Conservation (phyloP, 2,113 vertebrate genomes). For the Ictalurus furcatus region DNA sequence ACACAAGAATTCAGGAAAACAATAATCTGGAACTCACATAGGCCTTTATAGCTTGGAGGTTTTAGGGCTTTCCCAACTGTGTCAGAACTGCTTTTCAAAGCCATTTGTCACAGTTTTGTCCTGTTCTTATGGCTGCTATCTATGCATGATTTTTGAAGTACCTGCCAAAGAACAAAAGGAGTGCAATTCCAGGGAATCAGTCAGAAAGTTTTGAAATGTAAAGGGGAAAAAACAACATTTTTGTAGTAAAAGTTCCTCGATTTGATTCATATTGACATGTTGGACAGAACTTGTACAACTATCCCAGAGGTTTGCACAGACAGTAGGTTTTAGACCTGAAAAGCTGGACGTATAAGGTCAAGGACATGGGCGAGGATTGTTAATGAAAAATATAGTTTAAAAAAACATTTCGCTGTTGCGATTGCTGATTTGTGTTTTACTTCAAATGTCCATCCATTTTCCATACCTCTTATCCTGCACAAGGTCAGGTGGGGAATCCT, state of each 20-base stretch:
- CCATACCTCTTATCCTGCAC: too few species aligned
- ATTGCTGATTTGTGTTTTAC: neutral
- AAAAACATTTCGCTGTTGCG: neutral
- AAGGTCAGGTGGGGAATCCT: too few species aligned
- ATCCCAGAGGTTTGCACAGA: neutral
- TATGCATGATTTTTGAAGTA: slow-evolving; percentile 38
- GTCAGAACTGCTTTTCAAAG: slow-evolving; percentile 63
- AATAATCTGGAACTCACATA: slow-evolving; percentile 45
- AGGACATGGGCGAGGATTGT: neutral
- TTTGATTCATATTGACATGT: slow-evolving; percentile 8
- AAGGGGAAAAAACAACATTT: neutral
- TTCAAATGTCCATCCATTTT: neutral
- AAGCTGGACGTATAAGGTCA: neutral
- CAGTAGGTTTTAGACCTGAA: neutral
- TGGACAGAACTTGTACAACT: slow-evolving; percentile 2
- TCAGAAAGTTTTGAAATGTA: neutral
- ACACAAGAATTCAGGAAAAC: slow-evolving; percentile 44
- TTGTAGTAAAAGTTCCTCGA: slow-evolving; percentile 22
- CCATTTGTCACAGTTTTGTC: slow-evolving; percentile 68
- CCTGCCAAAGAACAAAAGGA: slow-evolving; percentile 45
- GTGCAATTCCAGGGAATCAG: slow-evolving; percentile 13
- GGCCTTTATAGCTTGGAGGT: slow-evolving; percentile 48
- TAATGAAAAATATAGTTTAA: neutral
- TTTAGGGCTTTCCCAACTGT: slow-evolving; percentile 51
- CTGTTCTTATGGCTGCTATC: slow-evolving; percentile 54